Base-by-base conservation (phyloP, 1,140 invertebrate species). In the Brachionus plicatilis region DNA sequence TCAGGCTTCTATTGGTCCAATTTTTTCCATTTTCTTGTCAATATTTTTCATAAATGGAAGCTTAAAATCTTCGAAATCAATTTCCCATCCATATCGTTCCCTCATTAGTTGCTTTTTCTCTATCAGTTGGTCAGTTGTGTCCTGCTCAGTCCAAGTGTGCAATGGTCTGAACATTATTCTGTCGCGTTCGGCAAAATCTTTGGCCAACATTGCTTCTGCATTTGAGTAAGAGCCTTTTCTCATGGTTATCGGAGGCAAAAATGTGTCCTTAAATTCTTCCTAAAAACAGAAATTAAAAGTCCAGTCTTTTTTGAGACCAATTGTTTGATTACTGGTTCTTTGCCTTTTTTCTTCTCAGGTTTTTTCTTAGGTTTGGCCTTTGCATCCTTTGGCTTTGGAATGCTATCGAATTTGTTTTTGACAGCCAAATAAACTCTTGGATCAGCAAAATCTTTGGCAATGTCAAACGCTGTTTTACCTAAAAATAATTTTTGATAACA, bases 1-100 rank as follows among this genome's bases (percentile, higher is more conserved):
- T 76, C 72, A 76, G 72, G 72, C 45, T 82, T 82, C 79, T n/a
- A 60, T 56, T 14, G 50, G 75, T 80, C 85, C 84, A 33, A 65
- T 43, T 41, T 85, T 83, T 65, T 85, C 85, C 17, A 85, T 45
- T 85, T 83, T 85, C 14, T 85, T 84, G 12, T 41, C 60, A 53
- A 89, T 79, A 85, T 90, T 90, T 85, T 88, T 88, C 20, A 88
- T 86, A 85, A 90, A 90, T 43, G 89, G 89, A 88, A 90, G 89
- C 79, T 89, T 85, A 86, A 89, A 90, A 85, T 90, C 89, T 33
- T 86, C 86, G 86, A 90, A 90, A 86, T 90, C 90, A n/a, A 89
- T 88, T 68, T 90, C 88, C 89, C 89, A 90, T 20, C 85, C 85
- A 50, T 76, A 85, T 50, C 78, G 29, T 24, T 84, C 70, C 11